phyloP scores from a whole-genome alignment of 1,140 invertebrate genomes.

The Ptiloglossa arizonensis region DNA sequence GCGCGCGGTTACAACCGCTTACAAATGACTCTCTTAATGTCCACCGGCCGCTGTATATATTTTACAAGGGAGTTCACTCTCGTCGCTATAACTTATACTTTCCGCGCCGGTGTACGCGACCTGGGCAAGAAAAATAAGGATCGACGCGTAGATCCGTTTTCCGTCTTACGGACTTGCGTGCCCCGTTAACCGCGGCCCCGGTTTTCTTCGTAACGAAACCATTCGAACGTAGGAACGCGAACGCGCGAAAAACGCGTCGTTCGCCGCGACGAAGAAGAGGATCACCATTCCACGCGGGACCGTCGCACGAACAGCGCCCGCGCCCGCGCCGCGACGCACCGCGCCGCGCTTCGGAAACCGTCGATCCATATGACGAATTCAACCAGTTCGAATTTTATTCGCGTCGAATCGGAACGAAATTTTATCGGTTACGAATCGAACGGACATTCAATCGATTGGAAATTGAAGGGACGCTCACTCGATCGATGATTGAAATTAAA shows the following conservation, averaged over 20 bases:
- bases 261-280: too few relatives aligned
- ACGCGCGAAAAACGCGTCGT: not conserved
- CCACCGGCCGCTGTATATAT: slow-evolving; percentile 62
- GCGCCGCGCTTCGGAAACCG: too few relatives aligned
- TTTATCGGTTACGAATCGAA: too few relatives aligned
- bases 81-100: slow-evolving; percentile 61
- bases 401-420: too few relatives aligned
- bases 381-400: too few relatives aligned
- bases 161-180: slow-evolving; percentile 27
- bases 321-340: too few relatives aligned
- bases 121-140: slow-evolving; percentile 55
- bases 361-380: too few relatives aligned
- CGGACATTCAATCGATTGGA: too few relatives aligned
- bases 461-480: too few relatives aligned
- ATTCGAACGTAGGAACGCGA: not conserved
- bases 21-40: slow-evolving; percentile 69
- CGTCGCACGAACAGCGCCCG: too few relatives aligned
- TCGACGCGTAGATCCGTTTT: slow-evolving; percentile 41
- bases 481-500: too few relatives aligned
- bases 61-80: slow-evolving; percentile 59
- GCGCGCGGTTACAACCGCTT: slow-evolving; percentile 59
- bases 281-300: not conserved
- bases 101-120: slow-evolving; percentile 22
- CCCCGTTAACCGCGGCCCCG: slow-evolving; percentile 30
- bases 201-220: slow-evolving; percentile 27